Evolutionary conservation across 2,113 vertebrate genomes (phyloP).

Genomic region (Platysternon megacephalum): DNA sequence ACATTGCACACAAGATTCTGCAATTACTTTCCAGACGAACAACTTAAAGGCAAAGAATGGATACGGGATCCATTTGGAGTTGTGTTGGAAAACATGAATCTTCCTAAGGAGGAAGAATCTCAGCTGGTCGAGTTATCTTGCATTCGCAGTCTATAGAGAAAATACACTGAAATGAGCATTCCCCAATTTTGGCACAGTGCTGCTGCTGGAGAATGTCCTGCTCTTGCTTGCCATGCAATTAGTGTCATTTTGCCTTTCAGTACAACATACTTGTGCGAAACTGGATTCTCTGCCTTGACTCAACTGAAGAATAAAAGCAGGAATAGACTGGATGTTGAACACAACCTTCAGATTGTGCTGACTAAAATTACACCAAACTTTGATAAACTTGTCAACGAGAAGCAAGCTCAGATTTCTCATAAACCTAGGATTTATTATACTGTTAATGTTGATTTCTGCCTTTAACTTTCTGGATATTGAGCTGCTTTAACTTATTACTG

Average conservation of each 20-base stretch:
- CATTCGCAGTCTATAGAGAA: background rate
- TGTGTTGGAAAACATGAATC: background rate
- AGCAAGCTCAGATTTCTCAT: background rate
- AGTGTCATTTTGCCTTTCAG: background rate
- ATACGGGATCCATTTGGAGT: background rate
- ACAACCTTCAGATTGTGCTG: background rate
- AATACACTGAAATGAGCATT: background rate
- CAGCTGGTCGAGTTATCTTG: background rate
- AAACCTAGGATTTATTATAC: background rate
- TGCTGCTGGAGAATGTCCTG: background rate
- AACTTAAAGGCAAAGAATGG: background rate
- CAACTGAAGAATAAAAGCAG: background rate
- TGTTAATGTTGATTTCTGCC: background rate
- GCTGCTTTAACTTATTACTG: background rate
- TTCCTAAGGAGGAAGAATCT: background rate
- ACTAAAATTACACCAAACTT: background rate
- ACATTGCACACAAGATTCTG: background rate
- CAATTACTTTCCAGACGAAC: background rate
- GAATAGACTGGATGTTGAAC: background rate
- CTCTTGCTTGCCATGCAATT: too few species aligned
- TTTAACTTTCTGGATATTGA: background rate
- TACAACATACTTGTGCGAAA: background rate
- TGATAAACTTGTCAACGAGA: background rate
- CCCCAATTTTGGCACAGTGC: background rate
- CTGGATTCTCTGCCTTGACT: background rate